Evolutionary conservation across 2,797 vertebrate species (phyloP).

Genomic region (Pempheris klunzingeri): DNA sequence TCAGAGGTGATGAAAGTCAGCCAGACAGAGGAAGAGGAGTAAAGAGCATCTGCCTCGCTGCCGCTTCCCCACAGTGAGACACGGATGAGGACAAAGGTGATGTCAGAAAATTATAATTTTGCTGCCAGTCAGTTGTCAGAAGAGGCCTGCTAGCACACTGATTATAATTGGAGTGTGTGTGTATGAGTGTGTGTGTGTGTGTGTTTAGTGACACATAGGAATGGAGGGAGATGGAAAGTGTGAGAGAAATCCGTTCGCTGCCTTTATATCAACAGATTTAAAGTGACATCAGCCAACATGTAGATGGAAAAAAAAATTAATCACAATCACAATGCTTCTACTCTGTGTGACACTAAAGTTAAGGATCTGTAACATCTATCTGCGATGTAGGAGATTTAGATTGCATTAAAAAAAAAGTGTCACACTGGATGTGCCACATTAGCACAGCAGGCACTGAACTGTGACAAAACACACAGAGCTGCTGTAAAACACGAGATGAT

Average conservation of each 20-base stretch:
- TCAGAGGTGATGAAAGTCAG: constrained; percentile 22
- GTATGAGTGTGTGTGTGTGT: background rate
- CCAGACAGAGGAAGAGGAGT: constrained; percentile 19
- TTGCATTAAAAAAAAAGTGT: background rate
- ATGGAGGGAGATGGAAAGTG: background rate
- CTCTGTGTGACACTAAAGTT: background rate
- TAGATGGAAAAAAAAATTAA: constrained; percentile 14
- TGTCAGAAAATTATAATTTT: constrained; percentile 29
- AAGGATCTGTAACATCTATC: background rate
- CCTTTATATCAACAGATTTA: background rate
- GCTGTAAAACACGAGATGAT: constrained; percentile 19
- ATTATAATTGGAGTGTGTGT: constrained; percentile 18
- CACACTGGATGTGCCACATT: constrained; percentile 10
- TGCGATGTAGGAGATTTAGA: background rate
- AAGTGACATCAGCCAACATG: background rate
- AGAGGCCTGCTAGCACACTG: constrained; percentile 3
- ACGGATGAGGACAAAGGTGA: constrained; percentile 25
- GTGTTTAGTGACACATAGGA: background rate
- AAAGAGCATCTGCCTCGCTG: constrained; percentile 19
- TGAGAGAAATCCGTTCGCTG: background rate
- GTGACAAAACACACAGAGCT: background rate
- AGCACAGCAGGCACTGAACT: constrained; percentile 1
- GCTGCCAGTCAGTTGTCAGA: constrained; percentile 35
- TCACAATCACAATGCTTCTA: background rate
- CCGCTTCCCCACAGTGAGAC: constrained; percentile 1